These are phyloP conservation scores for Dasypolia templi DNA, from an alignment of 2,888 invertebrate genomes.

Conservation along the genomic window DNA sequence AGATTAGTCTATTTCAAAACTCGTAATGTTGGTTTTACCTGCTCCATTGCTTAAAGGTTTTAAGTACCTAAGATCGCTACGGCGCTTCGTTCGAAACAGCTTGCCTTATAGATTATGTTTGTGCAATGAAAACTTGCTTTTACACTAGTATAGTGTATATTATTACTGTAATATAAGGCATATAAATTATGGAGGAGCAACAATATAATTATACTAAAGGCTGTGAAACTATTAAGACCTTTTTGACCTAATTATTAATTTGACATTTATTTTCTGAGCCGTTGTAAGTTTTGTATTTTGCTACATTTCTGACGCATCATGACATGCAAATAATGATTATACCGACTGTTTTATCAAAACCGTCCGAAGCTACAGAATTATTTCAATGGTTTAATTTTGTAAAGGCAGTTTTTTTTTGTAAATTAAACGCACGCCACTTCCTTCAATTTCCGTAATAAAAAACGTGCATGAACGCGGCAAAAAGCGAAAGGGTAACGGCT, in stretches of 20 bases:
- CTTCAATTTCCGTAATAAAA: not conserved
- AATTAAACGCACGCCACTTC: no score
- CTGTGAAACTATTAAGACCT: no score
- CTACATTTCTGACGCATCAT: no score
- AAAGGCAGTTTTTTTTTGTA: no score
- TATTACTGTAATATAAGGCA: not conserved
- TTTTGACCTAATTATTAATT: no score
- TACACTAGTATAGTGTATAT: not conserved
- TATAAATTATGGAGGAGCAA: no score
- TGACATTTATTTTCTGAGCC: no score
- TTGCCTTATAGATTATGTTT: conserved; percentile 2
- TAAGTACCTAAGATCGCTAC: conserved; percentile 22
- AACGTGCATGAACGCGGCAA: no score
- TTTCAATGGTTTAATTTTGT: not conserved
- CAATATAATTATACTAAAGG: no score
- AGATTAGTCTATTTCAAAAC: not conserved
- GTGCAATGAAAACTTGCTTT: not conserved
- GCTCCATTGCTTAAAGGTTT: not conserved
- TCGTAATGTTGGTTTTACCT: not conserved
- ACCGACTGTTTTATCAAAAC: not conserved
- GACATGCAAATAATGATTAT: not conserved
- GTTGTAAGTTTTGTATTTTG: no score
- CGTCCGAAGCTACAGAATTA: not conserved
- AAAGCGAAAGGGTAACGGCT: no score
- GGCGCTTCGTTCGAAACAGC: conserved; percentile 4